phyloP scores from a whole-genome alignment of 2,888 invertebrate species.

The Dusona sp. region DNA sequence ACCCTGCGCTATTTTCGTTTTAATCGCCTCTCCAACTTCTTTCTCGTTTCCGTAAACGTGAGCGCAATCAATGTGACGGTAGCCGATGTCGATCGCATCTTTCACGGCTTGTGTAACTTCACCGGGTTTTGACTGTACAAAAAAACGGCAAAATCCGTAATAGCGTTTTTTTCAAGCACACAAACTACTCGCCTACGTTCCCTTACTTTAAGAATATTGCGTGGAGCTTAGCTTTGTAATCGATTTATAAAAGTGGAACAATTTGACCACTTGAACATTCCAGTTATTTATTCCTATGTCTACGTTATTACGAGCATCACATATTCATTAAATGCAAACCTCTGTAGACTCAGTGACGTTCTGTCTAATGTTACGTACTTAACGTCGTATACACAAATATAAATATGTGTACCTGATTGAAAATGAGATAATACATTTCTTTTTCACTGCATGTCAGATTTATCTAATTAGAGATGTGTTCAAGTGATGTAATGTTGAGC shows the following conservation, averaged over 20 bases:
- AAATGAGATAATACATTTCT: not conserved
- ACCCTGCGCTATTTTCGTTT: slow-evolving; percentile 88
- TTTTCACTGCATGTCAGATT: not conserved
- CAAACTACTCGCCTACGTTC: not conserved
- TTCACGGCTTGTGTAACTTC: slow-evolving; percentile 89
- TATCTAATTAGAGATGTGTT: not conserved
- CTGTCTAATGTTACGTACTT: not conserved
- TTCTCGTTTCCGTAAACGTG: slow-evolving; percentile 90
- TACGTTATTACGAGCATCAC: not conserved
- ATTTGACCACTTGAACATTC: not conserved
- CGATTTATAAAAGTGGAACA: not conserved
- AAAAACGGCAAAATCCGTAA: slow-evolving; percentile 68
- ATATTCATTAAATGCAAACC: not conserved
- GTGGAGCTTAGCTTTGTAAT: not conserved
- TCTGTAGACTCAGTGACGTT: not conserved
- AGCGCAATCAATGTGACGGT: slow-evolving; percentile 92
- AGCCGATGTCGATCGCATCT: slow-evolving; percentile 91
- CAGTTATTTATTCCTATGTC: not conserved
- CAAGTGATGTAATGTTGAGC: not conserved
- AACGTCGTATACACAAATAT: not conserved
- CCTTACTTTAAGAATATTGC: not conserved
- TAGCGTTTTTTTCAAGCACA: not conserved
- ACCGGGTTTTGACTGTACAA: slow-evolving; percentile 87
- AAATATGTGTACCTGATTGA: not conserved
- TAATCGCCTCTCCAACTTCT: slow-evolving; percentile 89